phyloP scores from a whole-genome alignment of 2,888 invertebrate species.

The Brachyptera risi region DNA sequence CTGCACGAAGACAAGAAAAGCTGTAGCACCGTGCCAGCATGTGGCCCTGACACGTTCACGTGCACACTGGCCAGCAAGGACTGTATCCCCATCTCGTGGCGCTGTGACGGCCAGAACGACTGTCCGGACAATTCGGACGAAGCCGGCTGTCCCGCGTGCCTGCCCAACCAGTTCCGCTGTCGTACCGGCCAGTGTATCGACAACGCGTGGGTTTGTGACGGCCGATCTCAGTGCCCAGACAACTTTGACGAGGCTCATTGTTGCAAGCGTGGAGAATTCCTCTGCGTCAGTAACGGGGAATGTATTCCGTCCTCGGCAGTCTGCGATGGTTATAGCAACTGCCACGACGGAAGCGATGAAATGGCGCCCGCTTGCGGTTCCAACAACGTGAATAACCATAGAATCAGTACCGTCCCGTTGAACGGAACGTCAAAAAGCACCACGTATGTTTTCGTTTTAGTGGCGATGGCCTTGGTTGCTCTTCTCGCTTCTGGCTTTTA shows the following conservation, averaged over 20 bases:
- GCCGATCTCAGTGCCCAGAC: conserved; percentile 61
- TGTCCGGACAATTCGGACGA: conserved; percentile 83
- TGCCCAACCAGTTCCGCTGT: conserved; percentile 63
- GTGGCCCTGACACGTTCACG: conserved; percentile 67
- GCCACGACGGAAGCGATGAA: conserved; percentile 79
- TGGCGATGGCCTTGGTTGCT: conserved; percentile 53
- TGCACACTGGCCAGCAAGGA: conserved; percentile 58
- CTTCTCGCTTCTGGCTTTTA: conserved; percentile 52
- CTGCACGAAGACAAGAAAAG: conserved; percentile 47
- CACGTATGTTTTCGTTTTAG: conserved; percentile 54
- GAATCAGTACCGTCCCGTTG: conserved; percentile 40
- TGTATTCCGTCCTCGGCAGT: conserved; percentile 64
- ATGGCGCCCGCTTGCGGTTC: conserved; percentile 55
- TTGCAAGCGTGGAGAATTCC: conserved; percentile 60
- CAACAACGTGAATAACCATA: conserved; percentile 44
- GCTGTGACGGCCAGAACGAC: conserved; percentile 77
- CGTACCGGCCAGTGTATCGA: conserved; percentile 56
- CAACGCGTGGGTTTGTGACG: conserved; percentile 56
- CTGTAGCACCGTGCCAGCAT: conserved; percentile 64
- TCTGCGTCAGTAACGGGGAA: conserved; percentile 67
- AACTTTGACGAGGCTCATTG: conserved; percentile 65
- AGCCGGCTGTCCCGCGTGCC: conserved; percentile 67
- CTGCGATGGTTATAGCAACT: conserved; percentile 75
- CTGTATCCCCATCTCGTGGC: conserved; percentile 67
- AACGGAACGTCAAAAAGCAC: conserved; percentile 49